phyloP scores from a whole-genome alignment of 2,888 invertebrate species.

The Helobdella robusta region DNA sequence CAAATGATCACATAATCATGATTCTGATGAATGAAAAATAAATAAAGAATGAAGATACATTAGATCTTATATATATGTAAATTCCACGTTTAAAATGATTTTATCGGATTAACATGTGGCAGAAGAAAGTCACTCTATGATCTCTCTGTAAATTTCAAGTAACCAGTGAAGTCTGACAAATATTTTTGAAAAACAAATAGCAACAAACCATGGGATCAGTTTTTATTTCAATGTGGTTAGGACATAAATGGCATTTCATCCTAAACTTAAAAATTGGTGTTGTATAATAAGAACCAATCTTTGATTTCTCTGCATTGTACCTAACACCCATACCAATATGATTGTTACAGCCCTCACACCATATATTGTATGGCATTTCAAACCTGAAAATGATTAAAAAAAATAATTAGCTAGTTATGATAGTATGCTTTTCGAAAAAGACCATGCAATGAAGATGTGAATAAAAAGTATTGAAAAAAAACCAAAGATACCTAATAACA shows the following conservation, averaged over 20 bases:
- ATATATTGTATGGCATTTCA: conserved; percentile 99
- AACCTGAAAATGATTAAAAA: conserved; percentile 58
- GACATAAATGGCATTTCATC: conserved; percentile 97
- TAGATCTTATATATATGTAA: not conserved
- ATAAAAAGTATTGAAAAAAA: not conserved
- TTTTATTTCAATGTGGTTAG: conserved; percentile 93
- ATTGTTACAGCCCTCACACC: conserved; percentile 96
- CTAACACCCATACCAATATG: conserved; percentile 99
- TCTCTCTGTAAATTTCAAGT: too few relatives aligned
- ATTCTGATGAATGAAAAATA: conserved; percentile 58
- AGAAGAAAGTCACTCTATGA: too few relatives aligned
- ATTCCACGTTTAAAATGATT: too few relatives aligned
- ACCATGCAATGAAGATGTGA: not conserved
- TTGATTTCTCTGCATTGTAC: conserved; percentile 64
- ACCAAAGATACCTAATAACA: conserved; percentile 61
- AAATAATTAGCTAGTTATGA: too few relatives aligned
- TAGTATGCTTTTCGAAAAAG: not conserved
- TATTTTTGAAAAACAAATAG: not conserved
- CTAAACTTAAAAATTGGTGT: conserved; percentile 95
- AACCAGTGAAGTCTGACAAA: not conserved
- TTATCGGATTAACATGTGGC: too few relatives aligned
- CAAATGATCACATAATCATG: conserved; percentile 88
- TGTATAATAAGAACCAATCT: conserved; percentile 88
- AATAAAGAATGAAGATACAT: not conserved
- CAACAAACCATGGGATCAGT: conserved; percentile 81